phyloP scores from a whole-genome alignment of 2,888 invertebrate genomes.

The Nephrotoma appendiculata region DNA sequence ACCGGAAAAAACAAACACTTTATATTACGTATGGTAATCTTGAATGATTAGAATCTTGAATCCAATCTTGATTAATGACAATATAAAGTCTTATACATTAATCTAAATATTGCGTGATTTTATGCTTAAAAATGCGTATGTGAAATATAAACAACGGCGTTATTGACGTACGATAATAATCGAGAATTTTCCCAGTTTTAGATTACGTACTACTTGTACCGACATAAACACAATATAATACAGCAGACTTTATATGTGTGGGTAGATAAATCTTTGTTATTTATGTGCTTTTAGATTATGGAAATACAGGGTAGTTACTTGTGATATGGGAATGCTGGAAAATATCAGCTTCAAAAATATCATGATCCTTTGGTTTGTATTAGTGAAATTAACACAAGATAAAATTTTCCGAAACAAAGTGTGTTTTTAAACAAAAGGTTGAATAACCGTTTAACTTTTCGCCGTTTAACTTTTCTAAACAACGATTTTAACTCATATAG shows the following conservation, averaged over 20 bases:
- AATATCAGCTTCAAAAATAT: no score
- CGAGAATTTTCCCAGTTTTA: not conserved
- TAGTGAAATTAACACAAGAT: no score
- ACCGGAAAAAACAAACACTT: not conserved
- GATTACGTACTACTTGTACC: not conserved
- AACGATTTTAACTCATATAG: no score
- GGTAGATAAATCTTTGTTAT: not conserved
- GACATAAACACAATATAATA: not conserved
- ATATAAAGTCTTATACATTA: not conserved
- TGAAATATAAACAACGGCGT: not conserved
- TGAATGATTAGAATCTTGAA: not conserved
- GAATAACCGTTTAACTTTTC: no score
- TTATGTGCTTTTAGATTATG: no score
- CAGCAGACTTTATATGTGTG: not conserved
- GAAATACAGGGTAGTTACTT: no score
- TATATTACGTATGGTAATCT: not conserved
- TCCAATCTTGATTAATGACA: not conserved
- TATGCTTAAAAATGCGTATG: not conserved
- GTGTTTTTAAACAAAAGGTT: no score
- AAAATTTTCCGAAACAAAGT: no score
- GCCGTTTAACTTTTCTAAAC: no score
- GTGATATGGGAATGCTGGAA: no score
- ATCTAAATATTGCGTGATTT: not conserved
- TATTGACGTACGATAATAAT: not conserved
- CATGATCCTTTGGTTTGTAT: no score